phyloP scores from a whole-genome alignment of 1,140 invertebrate species.

The Trypoxylus dichotomus region DNA sequence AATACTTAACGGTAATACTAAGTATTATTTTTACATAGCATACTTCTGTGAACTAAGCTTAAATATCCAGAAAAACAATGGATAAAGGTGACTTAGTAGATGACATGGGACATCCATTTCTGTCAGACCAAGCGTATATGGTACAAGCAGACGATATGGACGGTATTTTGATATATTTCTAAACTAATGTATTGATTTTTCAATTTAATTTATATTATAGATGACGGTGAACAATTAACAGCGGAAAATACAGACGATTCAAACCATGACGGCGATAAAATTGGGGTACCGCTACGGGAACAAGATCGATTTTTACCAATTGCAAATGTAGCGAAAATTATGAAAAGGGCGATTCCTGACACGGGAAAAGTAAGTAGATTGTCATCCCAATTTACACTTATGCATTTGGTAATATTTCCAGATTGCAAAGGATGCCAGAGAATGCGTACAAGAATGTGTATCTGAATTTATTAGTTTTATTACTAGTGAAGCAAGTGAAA shows the following conservation, averaged over 20 bases:
- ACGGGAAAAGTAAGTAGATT: slow-evolving; percentile 80
- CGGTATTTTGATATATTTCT: slow-evolving; percentile 47
- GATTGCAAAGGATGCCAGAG: slow-evolving; percentile 98
- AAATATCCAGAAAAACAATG: slow-evolving; percentile 46
- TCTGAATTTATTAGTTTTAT: slow-evolving; percentile 99
- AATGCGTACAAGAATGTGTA: slow-evolving; percentile 99
- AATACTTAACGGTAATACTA: background rate
- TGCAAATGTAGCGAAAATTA: slow-evolving; percentile 98
- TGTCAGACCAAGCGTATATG: slow-evolving; percentile 49
- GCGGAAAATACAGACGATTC: slow-evolving; percentile 77
- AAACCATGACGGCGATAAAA: slow-evolving; percentile 60
- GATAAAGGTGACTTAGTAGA: slow-evolving; percentile 61
- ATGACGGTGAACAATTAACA: slow-evolving; percentile 46
- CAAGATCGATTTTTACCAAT: slow-evolving; percentile 97
- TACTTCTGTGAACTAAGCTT: background rate
- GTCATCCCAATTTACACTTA: background rate
- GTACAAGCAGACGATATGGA: slow-evolving; percentile 58
- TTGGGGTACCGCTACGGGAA: slow-evolving; percentile 68
- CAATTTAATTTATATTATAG: slow-evolving; percentile 1
- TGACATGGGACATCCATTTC: slow-evolving; percentile 54
- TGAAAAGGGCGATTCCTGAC: slow-evolving; percentile 97
- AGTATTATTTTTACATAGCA: background rate
- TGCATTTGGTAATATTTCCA: slow-evolving; percentile 52
- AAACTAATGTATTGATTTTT: background rate
- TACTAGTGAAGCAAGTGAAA: slow-evolving; percentile 95